These are phyloP conservation scores for Lumbricus terrestris DNA, from an alignment of 2,888 invertebrate species.

Conservation along the genomic window DNA sequence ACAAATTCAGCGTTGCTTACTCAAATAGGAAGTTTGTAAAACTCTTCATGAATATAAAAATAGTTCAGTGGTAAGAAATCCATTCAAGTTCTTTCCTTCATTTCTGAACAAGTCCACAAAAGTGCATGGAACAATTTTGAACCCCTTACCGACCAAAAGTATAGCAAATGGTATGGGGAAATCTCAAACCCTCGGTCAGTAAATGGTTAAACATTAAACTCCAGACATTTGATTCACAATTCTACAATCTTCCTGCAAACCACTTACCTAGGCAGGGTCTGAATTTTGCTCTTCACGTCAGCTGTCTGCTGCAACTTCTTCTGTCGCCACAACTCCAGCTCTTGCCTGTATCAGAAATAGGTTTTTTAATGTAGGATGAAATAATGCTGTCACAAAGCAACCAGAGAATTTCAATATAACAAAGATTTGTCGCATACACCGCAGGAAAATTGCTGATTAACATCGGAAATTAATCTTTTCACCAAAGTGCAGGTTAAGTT, in stretches of 20 bases:
- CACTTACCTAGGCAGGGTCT: neutral
- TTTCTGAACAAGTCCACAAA: no score
- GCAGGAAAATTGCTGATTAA: neutral
- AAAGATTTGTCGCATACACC: neutral
- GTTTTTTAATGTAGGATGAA: neutral
- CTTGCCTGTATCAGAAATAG: neutral
- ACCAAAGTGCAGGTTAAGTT: no score
- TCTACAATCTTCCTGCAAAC: neutral
- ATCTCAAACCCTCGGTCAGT: no score
- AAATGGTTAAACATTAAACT: no score
- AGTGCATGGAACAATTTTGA: no score
- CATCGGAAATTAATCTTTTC: neutral
- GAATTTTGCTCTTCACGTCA: neutral
- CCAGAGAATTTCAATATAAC: neutral
- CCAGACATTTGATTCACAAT: neutral
- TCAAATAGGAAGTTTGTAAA: no score
- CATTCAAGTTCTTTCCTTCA: no score
- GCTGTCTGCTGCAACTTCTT: neutral
- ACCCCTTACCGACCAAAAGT: no score
- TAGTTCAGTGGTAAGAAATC: no score
- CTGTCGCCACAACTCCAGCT: neutral
- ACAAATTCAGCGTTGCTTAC: no score
- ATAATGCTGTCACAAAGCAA: neutral
- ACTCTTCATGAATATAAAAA: no score
- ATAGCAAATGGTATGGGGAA: no score